These are phyloP conservation scores for Metopolophium dirhodum DNA, from an alignment of 1,140 invertebrate species.

Conservation along the genomic window DNA sequence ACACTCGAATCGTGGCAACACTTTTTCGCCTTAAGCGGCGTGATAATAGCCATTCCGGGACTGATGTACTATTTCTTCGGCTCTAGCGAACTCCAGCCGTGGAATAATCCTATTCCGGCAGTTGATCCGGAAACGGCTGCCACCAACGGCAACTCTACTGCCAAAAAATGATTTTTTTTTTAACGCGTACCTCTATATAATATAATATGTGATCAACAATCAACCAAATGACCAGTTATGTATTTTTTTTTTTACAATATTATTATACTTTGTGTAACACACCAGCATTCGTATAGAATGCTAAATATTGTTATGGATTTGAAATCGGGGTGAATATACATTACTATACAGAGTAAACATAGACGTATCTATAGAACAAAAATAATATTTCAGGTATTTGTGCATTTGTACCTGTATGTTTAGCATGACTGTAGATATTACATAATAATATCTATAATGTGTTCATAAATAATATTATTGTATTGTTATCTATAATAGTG, in stretches of 20 bases:
- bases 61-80: conserved; percentile 68
- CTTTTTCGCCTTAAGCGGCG: conserved; percentile 70
- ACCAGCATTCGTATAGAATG: background rate
- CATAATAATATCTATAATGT: background rate
- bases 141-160: background rate
- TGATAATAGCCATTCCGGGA: conserved; percentile 66
- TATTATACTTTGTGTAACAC: background rate
- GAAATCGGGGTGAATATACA: background rate
- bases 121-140: background rate
- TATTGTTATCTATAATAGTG: background rate
- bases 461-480: too few species aligned
- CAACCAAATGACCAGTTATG: background rate
- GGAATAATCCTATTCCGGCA: conserved; percentile 65
- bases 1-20: conserved; percentile 71
- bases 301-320: background rate
- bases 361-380: background rate
- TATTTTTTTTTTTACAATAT: conserved; percentile 19
- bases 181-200: background rate
- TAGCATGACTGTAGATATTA: background rate
- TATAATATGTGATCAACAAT: background rate
- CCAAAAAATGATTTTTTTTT: conserved; percentile 14
- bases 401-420: background rate
- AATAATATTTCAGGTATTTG: background rate
- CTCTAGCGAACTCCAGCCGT: conserved; percentile 69
- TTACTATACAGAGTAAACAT: background rate